phyloP scores from a whole-genome alignment of 2,888 invertebrate species.

The Tholera decimalis region DNA sequence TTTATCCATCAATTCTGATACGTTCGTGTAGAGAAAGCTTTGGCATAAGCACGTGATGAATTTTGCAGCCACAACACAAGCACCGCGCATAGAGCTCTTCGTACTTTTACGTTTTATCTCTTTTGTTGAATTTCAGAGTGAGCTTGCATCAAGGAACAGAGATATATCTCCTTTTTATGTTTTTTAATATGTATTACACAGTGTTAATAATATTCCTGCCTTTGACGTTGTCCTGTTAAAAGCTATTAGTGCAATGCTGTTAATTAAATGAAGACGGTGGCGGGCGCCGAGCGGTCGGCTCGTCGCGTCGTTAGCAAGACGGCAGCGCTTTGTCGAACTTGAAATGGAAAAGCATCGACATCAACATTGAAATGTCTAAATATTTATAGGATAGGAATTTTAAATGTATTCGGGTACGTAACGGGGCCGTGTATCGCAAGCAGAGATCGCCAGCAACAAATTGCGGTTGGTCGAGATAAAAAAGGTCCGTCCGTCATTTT shows the following conservation, averaged over 20 bases:
- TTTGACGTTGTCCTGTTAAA: conserved; percentile 18
- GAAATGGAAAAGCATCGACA: conserved; percentile 72
- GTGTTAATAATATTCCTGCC: conserved; percentile 29
- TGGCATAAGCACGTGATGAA: conserved; percentile 44
- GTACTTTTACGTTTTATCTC: conserved; percentile 45
- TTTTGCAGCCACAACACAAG: conserved; percentile 40
- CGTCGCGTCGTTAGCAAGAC: conserved; percentile 40
- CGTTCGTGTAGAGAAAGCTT: conserved; percentile 19
- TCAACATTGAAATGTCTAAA: conserved; percentile 76
- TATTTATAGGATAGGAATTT: conserved; percentile 84
- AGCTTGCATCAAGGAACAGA: conserved; percentile 36
- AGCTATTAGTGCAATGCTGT: conserved; percentile 17
- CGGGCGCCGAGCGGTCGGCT: neutral
- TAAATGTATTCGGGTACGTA: conserved; percentile 80
- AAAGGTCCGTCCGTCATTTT: conserved; percentile 90
- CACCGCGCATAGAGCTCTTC: conserved; percentile 22
- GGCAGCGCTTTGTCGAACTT: conserved; percentile 52
- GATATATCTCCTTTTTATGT: conserved; percentile 37
- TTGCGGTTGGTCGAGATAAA: conserved; percentile 90
- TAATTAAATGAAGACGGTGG: conserved; percentile 29
- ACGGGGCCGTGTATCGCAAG: conserved; percentile 82
- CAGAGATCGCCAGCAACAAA: conserved; percentile 87
- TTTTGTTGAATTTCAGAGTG: conserved; percentile 43
- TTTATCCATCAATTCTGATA: conserved; percentile 38
- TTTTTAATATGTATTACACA: conserved; percentile 39